Percentiles rank a stretch among this genome's conserved stretches.
Conservation (phyloP, 2,888 invertebrate species). For the Thereva unica region DNA sequence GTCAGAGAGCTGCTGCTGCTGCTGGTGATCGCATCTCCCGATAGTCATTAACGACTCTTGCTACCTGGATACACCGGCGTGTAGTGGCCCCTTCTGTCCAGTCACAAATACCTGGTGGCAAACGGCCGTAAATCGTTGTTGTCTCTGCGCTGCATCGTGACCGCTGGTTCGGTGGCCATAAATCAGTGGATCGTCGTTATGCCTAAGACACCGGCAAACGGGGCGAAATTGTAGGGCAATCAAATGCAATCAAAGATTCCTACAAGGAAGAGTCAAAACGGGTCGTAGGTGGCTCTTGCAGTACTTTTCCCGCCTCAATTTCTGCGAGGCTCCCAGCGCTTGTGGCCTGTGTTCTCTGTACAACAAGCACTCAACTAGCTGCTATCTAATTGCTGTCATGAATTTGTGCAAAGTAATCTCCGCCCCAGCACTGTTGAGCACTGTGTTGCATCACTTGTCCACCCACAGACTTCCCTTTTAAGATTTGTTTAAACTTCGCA, state of each 20-base stretch:
- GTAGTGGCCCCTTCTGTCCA: too few species aligned
- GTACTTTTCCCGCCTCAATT: conserved; percentile 9
- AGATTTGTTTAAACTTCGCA: conserved; percentile 15
- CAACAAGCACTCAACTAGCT: conserved; percentile 16
- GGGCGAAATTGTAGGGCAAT: conserved; percentile 13
- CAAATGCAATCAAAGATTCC: conserved; percentile 9
- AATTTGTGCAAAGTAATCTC: background rate
- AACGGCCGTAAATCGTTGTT: background rate
- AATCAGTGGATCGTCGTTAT: background rate
- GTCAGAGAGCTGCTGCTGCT: too few species aligned
- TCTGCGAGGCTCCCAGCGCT: background rate
- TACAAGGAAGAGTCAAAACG: conserved; percentile 10
- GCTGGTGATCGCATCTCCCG: background rate
- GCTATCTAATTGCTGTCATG: conserved; percentile 22
- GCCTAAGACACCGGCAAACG: too few species aligned
- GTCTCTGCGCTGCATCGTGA: conserved; percentile 12
- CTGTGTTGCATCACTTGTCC: conserved; percentile 14
- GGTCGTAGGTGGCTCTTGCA: background rate
- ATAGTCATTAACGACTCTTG: background rate
- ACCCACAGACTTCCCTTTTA: conserved; percentile 27
- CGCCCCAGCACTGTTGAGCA: background rate
- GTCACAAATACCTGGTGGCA: too few species aligned
- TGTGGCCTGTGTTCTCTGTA: background rate
- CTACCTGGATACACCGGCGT: too few species aligned
- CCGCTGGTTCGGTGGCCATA: background rate